Percentiles rank a stretch among this genome's conserved stretches.
Evolutionary conservation across 53 echinoderm and acorn worm genomes (phyloP).

Genomic region (Patiria pectinifera): DNA sequence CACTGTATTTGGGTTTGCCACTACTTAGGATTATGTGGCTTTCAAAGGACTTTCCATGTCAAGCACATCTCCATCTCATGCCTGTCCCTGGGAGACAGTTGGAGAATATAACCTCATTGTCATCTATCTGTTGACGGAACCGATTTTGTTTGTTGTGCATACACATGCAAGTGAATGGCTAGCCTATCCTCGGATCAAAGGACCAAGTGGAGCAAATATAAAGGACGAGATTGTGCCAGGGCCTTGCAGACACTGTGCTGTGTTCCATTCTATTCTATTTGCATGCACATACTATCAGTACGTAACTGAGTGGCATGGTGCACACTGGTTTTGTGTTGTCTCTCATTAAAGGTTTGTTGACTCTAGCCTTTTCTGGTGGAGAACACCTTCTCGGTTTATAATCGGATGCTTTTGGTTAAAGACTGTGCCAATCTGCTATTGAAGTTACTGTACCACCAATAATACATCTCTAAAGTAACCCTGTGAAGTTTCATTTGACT

Average conservation of each 20-base stretch:
- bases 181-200: not conserved
- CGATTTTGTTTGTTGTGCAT: not conserved
- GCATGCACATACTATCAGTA: not conserved
- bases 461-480: too few relatives aligned
- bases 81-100: not conserved
- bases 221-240: not conserved
- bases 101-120: not conserved
- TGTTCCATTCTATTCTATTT: not conserved
- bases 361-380: too few relatives aligned
- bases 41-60: not conserved
- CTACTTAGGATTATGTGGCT: not conserved
- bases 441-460: too few relatives aligned
- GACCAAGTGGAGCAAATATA: not conserved
- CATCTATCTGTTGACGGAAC: not conserved
- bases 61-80: not conserved
- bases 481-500: too few relatives aligned
- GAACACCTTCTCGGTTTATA: too few relatives aligned
- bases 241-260: not conserved
- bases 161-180: not conserved
- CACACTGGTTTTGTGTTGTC: too few relatives aligned
- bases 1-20: not conserved
- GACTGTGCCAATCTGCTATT: too few relatives aligned
- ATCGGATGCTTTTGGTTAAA: too few relatives aligned
- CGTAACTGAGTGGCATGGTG: too few relatives aligned
- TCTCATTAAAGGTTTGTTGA: too few relatives aligned